Evolutionary conservation across 2,797 vertebrate genomes (phyloP).

Genomic region (Tokudaia muenninki): DNA sequence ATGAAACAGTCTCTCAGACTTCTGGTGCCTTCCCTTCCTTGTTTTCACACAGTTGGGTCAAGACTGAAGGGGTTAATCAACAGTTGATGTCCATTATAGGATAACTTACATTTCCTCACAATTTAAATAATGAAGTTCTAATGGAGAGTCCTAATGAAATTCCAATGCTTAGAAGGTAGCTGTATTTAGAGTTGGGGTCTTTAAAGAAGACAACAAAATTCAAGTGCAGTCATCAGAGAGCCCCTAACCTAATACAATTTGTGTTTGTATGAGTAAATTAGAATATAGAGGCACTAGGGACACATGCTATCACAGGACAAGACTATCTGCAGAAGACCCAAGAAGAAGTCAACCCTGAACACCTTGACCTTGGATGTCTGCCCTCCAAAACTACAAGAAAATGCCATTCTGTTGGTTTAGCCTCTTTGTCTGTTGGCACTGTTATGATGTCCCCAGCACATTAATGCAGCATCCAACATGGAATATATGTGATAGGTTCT

Average conservation of each 20-base stretch:
- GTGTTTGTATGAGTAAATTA: not conserved
- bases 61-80: not conserved
- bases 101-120: not conserved
- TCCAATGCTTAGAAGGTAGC: not conserved
- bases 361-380: not conserved
- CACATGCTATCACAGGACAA: not conserved
- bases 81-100: not conserved
- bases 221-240: not conserved
- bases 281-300: not conserved
- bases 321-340: not conserved
- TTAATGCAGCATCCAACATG: not conserved
- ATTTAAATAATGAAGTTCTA: not conserved
- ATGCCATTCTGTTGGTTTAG: not conserved
- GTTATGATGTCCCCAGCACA: not conserved
- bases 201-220: not conserved
- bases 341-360: not conserved
- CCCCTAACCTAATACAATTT: not conserved
- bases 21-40: not conserved
- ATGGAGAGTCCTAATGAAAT: not conserved
- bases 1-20: not conserved
- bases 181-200: not conserved
- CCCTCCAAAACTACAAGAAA: not conserved
- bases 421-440: not conserved
- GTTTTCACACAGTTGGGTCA: not conserved
- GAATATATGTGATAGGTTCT: not conserved